These are phyloP conservation scores for Ostrea denselamellosa DNA, from an alignment of 1,140 invertebrate species.

Conservation along the genomic window DNA sequence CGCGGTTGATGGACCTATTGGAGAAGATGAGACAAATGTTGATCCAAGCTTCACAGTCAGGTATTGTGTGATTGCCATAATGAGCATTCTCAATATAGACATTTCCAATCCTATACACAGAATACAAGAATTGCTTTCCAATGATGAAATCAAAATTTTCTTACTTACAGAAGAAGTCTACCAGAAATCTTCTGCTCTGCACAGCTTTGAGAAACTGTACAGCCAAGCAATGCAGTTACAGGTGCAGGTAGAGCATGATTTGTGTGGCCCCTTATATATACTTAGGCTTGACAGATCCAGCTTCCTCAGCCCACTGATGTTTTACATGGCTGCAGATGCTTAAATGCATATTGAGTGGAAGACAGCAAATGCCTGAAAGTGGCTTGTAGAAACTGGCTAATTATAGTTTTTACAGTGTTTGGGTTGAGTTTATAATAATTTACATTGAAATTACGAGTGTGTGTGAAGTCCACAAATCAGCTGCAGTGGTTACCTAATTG, in stretches of 20 bases:
- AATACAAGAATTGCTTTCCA: too few species aligned
- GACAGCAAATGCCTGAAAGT: neutral
- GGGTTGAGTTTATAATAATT: neutral
- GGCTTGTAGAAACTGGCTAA: neutral
- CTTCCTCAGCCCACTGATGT: neutral
- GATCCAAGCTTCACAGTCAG: constrained; percentile 68
- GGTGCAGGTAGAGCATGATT: constrained; percentile 66
- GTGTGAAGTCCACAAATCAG: too few species aligned
- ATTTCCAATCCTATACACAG: too few species aligned
- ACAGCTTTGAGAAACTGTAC: constrained; percentile 75
- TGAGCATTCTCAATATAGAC: neutral
- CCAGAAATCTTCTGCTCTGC: constrained; percentile 69
- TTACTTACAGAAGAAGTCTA: constrained; percentile 68
- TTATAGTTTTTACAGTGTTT: neutral
- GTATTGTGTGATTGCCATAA: constrained; percentile 44
- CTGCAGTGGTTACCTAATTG: too few species aligned
- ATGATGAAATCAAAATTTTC: neutral
- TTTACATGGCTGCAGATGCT: neutral
- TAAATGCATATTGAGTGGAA: neutral
- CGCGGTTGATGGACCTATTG: constrained; percentile 71
- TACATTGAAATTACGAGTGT: too few species aligned
- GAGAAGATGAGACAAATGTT: constrained; percentile 74
- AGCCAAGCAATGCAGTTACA: constrained; percentile 75
- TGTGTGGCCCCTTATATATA: neutral
- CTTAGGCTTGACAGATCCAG: neutral